These are phyloP conservation scores for Diogma glabrata DNA, from an alignment of 2,888 invertebrate species.

Conservation along the genomic window DNA sequence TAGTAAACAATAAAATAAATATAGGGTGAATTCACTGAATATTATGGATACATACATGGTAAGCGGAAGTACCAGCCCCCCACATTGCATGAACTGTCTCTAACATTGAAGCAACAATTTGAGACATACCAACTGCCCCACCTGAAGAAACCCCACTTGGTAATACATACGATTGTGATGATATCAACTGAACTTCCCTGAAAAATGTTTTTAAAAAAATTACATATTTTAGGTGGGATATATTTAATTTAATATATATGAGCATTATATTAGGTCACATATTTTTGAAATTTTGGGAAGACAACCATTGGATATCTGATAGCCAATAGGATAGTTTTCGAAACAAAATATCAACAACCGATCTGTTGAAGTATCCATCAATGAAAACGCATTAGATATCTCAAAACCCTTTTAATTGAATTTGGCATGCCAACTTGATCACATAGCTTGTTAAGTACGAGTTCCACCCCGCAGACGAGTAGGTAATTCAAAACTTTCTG, in stretches of 20 bases:
- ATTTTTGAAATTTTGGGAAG: background rate
- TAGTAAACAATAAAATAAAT: conserved; percentile 1
- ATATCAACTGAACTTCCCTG: conserved; percentile 44
- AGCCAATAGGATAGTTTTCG: no score
- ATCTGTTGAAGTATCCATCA: no score
- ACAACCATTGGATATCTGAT: no score
- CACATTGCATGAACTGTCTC: conserved; percentile 71
- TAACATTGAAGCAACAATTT: conserved; percentile 70
- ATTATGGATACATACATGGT: conserved; percentile 50
- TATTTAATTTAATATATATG: background rate
- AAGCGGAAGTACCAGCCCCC: conserved; percentile 60
- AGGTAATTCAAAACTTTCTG: no score
- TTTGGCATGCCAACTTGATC: no score
- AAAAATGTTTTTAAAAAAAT: conserved; percentile 17
- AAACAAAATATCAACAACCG: background rate
- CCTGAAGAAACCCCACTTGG: conserved; percentile 36
- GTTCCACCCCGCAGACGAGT: no score
- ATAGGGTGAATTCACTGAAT: no score
- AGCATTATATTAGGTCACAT: no score
- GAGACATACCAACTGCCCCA: conserved; percentile 60
- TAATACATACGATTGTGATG: conserved; percentile 39
- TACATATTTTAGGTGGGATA: conserved; percentile 3
- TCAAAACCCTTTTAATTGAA: no score
- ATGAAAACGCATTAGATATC: no score
- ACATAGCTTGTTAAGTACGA: no score